Conservation (phyloP, 2,113 vertebrate genomes). For the Esox niger region DNA sequence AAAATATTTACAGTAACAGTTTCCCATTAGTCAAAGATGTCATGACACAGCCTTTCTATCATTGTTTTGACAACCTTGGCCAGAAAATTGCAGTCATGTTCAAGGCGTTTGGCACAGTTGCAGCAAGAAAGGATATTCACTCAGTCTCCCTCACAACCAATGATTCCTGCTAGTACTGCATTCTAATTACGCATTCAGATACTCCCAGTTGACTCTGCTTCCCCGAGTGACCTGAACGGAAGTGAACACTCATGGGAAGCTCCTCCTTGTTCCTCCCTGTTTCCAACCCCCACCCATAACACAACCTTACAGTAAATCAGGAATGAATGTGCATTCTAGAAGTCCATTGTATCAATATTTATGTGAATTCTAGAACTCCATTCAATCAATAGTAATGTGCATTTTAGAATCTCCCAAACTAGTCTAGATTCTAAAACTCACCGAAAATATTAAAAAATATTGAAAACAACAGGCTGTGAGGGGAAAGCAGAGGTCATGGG, state of each 20-base stretch:
- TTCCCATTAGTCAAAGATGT: neutral
- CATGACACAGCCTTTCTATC: neutral
- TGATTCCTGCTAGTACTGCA: neutral
- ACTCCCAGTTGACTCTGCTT: neutral
- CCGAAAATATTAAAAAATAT: too few species aligned
- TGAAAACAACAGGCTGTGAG: conserved; percentile 13
- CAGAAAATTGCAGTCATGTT: neutral
- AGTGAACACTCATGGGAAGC: conserved; percentile 27
- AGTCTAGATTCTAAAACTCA: too few species aligned
- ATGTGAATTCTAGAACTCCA: too few species aligned
- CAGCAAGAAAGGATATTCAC: neutral
- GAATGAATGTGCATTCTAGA: too few species aligned
- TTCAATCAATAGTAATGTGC: too few species aligned
- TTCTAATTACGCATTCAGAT: neutral
- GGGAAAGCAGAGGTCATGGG: conserved; percentile 13
- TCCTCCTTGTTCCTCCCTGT: conserved; percentile 18
- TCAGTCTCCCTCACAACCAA: neutral
- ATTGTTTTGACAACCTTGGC: neutral
- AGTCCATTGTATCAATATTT: too few species aligned
- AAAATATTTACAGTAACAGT: neutral
- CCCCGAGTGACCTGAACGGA: neutral
- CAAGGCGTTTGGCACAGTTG: neutral
- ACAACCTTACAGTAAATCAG: too few species aligned
- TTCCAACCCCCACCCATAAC: conserved; percentile 17
- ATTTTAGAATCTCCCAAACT: too few species aligned